Evolutionary conservation across 2,113 vertebrate genomes (phyloP).

Genomic region (Hydrochoerus hydrochaeris): DNA sequence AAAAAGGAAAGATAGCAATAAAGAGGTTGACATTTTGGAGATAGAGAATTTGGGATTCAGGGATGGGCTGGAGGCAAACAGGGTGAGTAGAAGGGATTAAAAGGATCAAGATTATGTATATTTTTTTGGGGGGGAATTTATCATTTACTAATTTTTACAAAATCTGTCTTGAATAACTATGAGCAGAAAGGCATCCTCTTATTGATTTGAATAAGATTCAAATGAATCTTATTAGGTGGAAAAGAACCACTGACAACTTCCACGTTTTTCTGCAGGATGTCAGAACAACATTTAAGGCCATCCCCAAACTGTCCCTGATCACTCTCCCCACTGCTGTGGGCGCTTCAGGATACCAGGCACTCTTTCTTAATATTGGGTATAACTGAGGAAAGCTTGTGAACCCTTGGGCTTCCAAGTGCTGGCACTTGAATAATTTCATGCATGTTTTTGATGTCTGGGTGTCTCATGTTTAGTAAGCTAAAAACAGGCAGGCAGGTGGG

Average conservation of each 20-base stretch:
- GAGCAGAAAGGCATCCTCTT: neutral
- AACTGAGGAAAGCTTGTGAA: neutral
- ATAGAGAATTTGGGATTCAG: neutral
- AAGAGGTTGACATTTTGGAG: neutral
- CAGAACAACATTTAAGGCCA: neutral
- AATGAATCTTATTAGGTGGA: neutral
- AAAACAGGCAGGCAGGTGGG: neutral
- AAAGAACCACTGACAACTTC: neutral
- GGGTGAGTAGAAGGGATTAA: neutral
- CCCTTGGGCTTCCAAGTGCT: neutral
- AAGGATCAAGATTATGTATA: neutral
- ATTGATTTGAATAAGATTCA: too few species aligned
- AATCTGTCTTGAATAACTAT: neutral
- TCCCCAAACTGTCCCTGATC: rapidly evolving
- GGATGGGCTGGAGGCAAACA: neutral
- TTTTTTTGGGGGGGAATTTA: neutral
- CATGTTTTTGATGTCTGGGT: neutral
- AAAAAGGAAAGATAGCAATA: neutral
- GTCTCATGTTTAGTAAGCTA: constrained; percentile 21
- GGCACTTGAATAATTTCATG: constrained; percentile 26
- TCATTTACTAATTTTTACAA: neutral
- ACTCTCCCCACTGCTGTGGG: rapidly evolving
- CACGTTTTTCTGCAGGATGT: rapidly evolving
- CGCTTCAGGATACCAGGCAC: too few species aligned
- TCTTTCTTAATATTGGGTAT: too few species aligned